Evolutionary conservation across 23 tunicate species (phyloP).

Genomic region (Styela plicata): DNA sequence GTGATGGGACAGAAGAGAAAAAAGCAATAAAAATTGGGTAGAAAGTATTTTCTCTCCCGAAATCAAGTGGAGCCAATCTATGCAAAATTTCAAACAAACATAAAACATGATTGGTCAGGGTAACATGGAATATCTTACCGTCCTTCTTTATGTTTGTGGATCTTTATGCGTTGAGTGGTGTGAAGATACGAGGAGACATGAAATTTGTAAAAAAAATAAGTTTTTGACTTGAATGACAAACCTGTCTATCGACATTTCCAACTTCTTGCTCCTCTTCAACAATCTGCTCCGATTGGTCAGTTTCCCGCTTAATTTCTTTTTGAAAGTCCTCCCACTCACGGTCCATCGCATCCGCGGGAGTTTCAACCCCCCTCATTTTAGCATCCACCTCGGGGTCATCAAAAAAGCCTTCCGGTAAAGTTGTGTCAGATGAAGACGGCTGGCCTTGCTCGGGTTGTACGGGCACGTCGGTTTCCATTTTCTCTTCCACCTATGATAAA

Average conservation of each 20-base stretch:
- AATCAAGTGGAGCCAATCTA: too few relatives aligned
- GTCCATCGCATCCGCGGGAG: slow-evolving; percentile 92
- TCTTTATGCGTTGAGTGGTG: too few relatives aligned
- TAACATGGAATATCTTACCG: too few relatives aligned
- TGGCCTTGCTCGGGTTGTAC: slow-evolving; percentile 30
- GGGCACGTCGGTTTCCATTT: not conserved
- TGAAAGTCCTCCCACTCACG: slow-evolving; percentile 95
- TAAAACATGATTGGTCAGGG: too few relatives aligned
- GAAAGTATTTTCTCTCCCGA: too few relatives aligned
- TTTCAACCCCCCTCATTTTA: slow-evolving; percentile 95
- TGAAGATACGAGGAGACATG: too few relatives aligned
- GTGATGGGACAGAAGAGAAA: too few relatives aligned
- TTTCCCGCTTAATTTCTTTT: slow-evolving; percentile 61
- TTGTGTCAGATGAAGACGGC: slow-evolving; percentile 1
- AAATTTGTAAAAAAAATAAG: too few relatives aligned
- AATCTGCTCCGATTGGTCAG: slow-evolving; percentile 82
- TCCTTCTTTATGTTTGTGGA: too few relatives aligned
- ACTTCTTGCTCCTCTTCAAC: slow-evolving; percentile 88
- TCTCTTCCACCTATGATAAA: not conserved
- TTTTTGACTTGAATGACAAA: too few relatives aligned
- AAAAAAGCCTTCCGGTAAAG: slow-evolving; percentile 90
- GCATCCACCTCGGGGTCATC: slow-evolving; percentile 89
- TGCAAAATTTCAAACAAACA: too few relatives aligned
- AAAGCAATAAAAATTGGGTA: too few relatives aligned
- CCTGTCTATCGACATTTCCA: slow-evolving; percentile 72